Evolutionary conservation across 2,888 invertebrate genomes (phyloP).

Genomic region (Phrixothrix hirtus): DNA sequence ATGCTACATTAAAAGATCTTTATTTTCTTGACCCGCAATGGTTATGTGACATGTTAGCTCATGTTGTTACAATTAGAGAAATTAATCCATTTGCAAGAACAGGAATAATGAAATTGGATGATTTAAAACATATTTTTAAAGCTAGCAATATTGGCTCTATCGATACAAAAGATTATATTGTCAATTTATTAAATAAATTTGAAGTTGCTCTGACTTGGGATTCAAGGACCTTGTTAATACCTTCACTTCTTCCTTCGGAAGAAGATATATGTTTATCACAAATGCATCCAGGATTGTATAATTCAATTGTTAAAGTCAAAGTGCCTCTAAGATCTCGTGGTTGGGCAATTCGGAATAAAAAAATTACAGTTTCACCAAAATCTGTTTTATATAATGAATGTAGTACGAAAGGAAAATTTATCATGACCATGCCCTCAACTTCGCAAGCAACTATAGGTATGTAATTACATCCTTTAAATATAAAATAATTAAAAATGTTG

Average conservation of each 20-base stretch:
- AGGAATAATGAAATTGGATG: conserved; percentile 92
- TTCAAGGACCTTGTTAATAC: conserved; percentile 84
- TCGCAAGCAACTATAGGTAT: conserved; percentile 28
- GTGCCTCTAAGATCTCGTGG: conserved; percentile 68
- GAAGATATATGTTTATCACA: conserved; percentile 64
- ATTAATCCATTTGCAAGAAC: conserved; percentile 93
- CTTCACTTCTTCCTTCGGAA: conserved; percentile 85
- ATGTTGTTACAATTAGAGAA: conserved; percentile 95
- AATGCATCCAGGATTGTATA: conserved; percentile 51
- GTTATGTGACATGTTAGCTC: conserved; percentile 97
- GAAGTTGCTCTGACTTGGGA: conserved; percentile 98
- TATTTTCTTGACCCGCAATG: conserved; percentile 98
- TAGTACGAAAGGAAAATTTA: conserved; percentile 47
- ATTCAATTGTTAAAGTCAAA: conserved; percentile 57
- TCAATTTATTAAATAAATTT: conserved; percentile 92
- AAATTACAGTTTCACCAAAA: conserved; percentile 59
- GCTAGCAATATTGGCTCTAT: conserved; percentile 77
- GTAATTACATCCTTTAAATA: conserved; percentile 32
- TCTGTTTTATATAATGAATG: conserved; percentile 52
- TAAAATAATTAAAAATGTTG: no score
- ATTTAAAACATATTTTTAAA: conserved; percentile 90
- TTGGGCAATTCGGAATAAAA: conserved; percentile 67
- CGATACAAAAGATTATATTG: conserved; percentile 77
- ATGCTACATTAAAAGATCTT: conserved; percentile 89
- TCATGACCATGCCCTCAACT: conserved; percentile 48